phyloP scores from a whole-genome alignment of 2,113 vertebrate species.

The Chelonoidis abingdonii region DNA sequence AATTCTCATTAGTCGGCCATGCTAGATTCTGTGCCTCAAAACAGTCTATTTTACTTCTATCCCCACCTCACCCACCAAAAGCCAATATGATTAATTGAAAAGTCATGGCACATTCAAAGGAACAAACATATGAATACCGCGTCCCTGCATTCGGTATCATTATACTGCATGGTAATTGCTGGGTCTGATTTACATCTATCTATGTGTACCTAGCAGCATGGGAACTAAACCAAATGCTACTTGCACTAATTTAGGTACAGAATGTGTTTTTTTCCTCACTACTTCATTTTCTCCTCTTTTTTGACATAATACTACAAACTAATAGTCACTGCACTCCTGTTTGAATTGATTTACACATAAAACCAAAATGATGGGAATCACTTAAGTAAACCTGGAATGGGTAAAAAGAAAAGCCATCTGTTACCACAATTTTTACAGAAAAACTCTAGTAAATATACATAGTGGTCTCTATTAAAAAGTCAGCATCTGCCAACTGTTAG shows the following conservation, averaged over 20 bases:
- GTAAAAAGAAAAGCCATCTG: background rate
- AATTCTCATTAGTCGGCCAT: slow-evolving; percentile 36
- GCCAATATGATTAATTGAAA: background rate
- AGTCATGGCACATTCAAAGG: background rate
- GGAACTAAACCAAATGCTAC: background rate
- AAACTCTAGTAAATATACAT: background rate
- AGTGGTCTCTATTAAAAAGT: background rate
- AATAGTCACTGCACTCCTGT: background rate
- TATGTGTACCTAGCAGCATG: background rate
- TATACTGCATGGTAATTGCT: background rate
- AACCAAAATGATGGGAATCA: background rate
- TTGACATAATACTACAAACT: background rate
- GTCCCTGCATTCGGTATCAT: background rate
- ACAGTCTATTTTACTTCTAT: slow-evolving; percentile 34
- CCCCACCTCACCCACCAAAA: background rate
- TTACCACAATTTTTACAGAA: background rate
- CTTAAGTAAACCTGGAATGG: background rate
- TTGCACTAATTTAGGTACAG: background rate
- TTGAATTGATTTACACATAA: background rate
- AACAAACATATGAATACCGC: slow-evolving; percentile 6
- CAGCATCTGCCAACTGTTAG: background rate
- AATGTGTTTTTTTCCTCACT: background rate
- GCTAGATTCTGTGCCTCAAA: slow-evolving; percentile 42
- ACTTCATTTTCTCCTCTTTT: background rate
- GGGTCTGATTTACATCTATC: background rate